Base-by-base conservation (phyloP, 2,888 invertebrate species). In the Melieria picta region DNA sequence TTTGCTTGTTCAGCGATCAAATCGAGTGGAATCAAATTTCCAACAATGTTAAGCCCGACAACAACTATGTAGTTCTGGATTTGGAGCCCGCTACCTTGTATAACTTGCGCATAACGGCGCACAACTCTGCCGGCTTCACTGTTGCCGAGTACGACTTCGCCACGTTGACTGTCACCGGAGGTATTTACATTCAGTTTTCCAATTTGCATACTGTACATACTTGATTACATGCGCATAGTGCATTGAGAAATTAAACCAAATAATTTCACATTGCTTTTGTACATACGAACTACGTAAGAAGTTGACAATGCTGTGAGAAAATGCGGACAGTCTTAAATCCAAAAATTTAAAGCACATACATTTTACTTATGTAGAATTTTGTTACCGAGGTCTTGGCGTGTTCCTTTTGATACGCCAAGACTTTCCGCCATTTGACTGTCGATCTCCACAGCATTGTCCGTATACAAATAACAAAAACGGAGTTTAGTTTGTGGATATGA, bases 121-220 rank as follows among this genome's bases (percentile, higher is more conserved):
- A 97, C 88, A 98, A 97, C 87, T 97, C 97, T 81, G 98, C 98
- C 74, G 98, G 98, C 65, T 96, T 96, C 81, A 95, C 96, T 56
- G 96, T 97, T 65, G 97, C 96, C 72, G 95, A 96, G 88, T 96
- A 97, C 83, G 96, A 96, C 88, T 97, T 98, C 87, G 96, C 97
- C 16, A 98, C 98, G 3, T 90, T 97, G 48, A 97, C 97, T 47
- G 92, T 94, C 77, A 94, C 95, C 78, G 98, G 98, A 90, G 96
- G 97, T 97, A 90, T 89, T 90, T 88, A 80, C 78, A 72, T 79
- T 80, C 81, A 78, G 84, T 84, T 81, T 80, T 81, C 83, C 80
- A 77, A 80, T 82, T 77, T 71, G 56, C 30, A 52, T 67, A 72
- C 50, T 62, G 48, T 69, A 63, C 48, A 48, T 66, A 64, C 57